These are phyloP conservation scores for Sebastes steindachneri DNA, from an alignment of 2,797 vertebrate genomes.

Conservation along the genomic window DNA sequence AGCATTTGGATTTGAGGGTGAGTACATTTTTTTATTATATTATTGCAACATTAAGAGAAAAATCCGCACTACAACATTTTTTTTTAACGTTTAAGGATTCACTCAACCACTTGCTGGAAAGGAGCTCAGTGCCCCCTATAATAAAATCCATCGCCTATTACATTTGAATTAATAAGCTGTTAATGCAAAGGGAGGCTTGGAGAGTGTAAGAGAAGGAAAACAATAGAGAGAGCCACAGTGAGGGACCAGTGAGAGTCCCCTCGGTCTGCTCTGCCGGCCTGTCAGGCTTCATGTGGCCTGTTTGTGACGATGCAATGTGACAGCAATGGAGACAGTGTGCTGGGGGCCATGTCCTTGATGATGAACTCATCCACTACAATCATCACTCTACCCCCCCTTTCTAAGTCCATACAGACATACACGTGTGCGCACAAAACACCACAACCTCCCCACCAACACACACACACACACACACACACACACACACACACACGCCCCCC, in stretches of 20 bases:
- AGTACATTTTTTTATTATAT: neutral
- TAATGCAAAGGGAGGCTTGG: slow-evolving; percentile 12
- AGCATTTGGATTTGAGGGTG: neutral
- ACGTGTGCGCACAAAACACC: slow-evolving; percentile 28
- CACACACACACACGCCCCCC: neutral
- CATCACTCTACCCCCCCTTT: slow-evolving; percentile 38
- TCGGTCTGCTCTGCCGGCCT: slow-evolving; percentile 60
- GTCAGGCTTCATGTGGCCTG: slow-evolving; percentile 72
- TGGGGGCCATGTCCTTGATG: slow-evolving; percentile 76
- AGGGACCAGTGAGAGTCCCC: slow-evolving; percentile 37
- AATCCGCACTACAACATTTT: neutral
- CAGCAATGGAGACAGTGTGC: slow-evolving; percentile 74
- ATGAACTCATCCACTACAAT: slow-evolving; percentile 74
- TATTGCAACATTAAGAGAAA: neutral
- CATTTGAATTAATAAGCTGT: slow-evolving; percentile 29
- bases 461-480: neutral
- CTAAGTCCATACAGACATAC: slow-evolving; percentile 36
- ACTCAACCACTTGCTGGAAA: neutral
- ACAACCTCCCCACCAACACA: slow-evolving; percentile 3
- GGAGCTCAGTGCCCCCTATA: neutral
- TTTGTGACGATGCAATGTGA: slow-evolving; percentile 78
- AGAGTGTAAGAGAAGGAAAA: slow-evolving; percentile 24
- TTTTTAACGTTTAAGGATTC: neutral
- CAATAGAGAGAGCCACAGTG: slow-evolving; percentile 29
- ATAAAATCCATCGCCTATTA: neutral